These are phyloP conservation scores for Chiroxiphia lanceolata DNA, from an alignment of 2,797 vertebrate genomes.

Conservation along the genomic window DNA sequence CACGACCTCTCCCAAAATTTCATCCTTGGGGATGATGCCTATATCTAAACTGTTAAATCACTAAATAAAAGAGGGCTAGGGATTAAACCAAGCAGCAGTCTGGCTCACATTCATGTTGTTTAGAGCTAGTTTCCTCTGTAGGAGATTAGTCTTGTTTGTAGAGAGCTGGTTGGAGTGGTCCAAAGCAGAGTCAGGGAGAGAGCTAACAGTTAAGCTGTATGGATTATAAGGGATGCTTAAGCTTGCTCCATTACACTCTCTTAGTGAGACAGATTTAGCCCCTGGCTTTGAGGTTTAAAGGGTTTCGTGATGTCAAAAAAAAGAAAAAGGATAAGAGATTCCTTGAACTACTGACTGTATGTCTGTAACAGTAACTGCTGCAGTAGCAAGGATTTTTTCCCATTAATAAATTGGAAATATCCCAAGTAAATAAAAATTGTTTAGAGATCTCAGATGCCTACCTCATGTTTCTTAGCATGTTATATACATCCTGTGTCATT, in stretches of 20 bases:
- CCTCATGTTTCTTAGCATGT: background rate
- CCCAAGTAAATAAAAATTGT: background rate
- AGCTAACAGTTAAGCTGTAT: conserved; percentile 9
- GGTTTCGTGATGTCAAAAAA: background rate
- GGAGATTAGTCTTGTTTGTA: conserved; percentile 36
- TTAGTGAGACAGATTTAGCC: background rate
- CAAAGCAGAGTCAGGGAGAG: background rate
- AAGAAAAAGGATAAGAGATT: background rate
- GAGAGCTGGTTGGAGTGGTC: conserved; percentile 8
- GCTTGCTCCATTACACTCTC: background rate
- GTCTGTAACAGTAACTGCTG: background rate
- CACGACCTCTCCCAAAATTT: background rate
- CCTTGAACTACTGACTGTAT: background rate
- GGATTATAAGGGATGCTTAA: conserved; percentile 13
- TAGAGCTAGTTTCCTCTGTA: background rate
- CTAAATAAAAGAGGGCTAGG: background rate
- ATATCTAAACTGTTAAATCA: conserved; percentile 26
- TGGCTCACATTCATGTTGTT: background rate
- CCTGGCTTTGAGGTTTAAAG: background rate
- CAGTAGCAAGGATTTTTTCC: background rate
- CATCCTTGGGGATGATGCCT: background rate
- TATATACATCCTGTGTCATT: background rate
- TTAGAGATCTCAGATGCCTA: background rate
- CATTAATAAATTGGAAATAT: background rate
- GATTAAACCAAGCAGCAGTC: background rate